Percentiles rank a stretch among this genome's conserved stretches.
Evolutionary conservation across 2,797 vertebrate species (phyloP).

Genomic region (Eidolon dupreanum): DNA sequence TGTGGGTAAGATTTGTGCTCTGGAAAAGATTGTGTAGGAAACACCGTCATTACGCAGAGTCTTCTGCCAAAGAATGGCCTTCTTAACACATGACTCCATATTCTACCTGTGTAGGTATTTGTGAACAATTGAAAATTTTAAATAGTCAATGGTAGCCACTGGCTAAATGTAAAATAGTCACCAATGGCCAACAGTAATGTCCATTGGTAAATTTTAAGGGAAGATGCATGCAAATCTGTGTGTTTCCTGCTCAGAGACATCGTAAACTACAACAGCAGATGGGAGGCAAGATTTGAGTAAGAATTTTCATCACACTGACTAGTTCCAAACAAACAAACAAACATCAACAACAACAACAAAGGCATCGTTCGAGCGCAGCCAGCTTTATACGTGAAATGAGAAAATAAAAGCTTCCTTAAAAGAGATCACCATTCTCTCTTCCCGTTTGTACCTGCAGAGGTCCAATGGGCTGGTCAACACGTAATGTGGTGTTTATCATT

Average conservation of each 20-base stretch:
- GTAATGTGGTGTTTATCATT: background rate
- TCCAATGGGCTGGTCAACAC: background rate
- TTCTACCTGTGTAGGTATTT: background rate
- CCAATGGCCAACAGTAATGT: too few species aligned
- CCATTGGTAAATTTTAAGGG: background rate
- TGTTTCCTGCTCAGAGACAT: background rate
- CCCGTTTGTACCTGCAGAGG: background rate
- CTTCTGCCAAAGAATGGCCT: background rate
- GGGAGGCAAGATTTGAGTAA: background rate
- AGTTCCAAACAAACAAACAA: background rate
- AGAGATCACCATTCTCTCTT: background rate
- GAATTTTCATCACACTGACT: background rate
- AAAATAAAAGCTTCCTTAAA: too few species aligned
- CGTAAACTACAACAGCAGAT: background rate
- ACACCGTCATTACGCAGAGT: background rate
- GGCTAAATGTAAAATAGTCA: background rate
- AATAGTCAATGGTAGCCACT: background rate
- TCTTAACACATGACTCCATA: background rate
- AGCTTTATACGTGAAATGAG: too few species aligned
- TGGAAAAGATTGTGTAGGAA: background rate
- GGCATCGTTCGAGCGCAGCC: too few species aligned
- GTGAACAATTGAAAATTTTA: background rate
- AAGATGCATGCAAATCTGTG: too few species aligned
- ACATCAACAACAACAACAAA: background rate
- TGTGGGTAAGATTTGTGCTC: background rate